Conservation (phyloP, 2,888 invertebrate genomes). For the Gibbula magus region DNA sequence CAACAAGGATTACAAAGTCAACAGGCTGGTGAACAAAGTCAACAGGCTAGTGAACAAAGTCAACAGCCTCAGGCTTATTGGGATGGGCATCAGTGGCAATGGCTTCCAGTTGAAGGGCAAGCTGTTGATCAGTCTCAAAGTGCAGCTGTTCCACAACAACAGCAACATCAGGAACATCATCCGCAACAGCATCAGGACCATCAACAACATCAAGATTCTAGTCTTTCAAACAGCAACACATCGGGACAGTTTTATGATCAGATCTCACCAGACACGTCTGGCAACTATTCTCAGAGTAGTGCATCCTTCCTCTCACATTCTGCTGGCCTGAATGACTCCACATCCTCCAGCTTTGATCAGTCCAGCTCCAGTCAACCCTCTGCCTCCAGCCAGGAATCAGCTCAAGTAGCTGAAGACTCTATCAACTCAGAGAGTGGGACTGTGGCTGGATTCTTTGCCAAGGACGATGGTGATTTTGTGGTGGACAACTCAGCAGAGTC, state of each 20-base stretch:
- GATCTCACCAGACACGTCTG: background rate
- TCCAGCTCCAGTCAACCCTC: background rate
- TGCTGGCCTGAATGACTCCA: background rate
- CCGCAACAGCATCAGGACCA: background rate
- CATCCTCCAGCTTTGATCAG: conserved; percentile 8
- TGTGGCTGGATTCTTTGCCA: conserved; percentile 44
- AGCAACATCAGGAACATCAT: background rate
- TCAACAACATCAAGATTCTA: background rate
- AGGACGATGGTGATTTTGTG: conserved; percentile 40
- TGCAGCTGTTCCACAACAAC: background rate
- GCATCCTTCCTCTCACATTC: background rate
- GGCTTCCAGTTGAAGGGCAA: background rate
- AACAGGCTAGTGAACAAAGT: background rate
- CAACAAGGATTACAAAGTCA: background rate
- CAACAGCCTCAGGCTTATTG: background rate
- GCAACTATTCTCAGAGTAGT: conserved; percentile 1
- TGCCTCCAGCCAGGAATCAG: background rate
- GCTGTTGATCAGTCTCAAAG: background rate
- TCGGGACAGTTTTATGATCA: background rate
- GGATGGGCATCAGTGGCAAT: conserved; percentile 8
- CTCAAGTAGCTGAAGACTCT: conserved; percentile 1
- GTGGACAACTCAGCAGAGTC: conserved; percentile 17
- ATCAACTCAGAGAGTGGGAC: conserved; percentile 43
- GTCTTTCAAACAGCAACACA: conserved; percentile 1
- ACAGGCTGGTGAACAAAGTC: background rate